Conservation (phyloP, 1,140 invertebrate species). For the Euglossa dilemma region DNA sequence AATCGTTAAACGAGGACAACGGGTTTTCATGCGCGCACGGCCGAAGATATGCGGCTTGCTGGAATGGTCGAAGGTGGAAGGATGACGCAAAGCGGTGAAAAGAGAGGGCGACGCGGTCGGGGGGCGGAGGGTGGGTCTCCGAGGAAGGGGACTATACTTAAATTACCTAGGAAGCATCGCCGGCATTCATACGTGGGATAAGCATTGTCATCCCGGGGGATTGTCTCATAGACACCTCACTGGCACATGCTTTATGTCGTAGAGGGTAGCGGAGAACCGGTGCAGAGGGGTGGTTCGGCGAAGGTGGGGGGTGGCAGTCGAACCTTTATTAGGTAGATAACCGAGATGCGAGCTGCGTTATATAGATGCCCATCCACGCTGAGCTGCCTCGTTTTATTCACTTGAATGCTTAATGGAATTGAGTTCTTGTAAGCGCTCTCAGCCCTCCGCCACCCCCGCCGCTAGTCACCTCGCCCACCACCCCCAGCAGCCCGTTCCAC, state of each 20-base stretch:
- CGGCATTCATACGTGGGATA: slow-evolving; percentile 73
- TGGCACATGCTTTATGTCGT: slow-evolving; percentile 72
- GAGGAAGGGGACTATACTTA: slow-evolving; percentile 59
- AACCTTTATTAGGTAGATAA: slow-evolving; percentile 80
- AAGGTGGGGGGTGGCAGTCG: slow-evolving; percentile 57
- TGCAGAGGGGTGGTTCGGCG: slow-evolving; percentile 11
- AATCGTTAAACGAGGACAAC: slow-evolving; percentile 57
- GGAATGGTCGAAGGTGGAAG: slow-evolving; percentile 26
- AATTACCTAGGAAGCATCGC: slow-evolving; percentile 74
- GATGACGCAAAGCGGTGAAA: slow-evolving; percentile 37
- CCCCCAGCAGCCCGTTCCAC: slow-evolving; percentile 13
- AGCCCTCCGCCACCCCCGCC: slow-evolving; percentile 37
- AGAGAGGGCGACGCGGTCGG: slow-evolving; percentile 20
- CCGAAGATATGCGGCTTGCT: slow-evolving; percentile 22
- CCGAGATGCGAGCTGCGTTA: slow-evolving; percentile 75
- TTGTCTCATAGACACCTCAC: slow-evolving; percentile 77
- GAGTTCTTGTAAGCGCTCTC: slow-evolving; percentile 76
- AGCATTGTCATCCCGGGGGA: slow-evolving; percentile 77
- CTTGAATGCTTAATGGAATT: slow-evolving; percentile 80
- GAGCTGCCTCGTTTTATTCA: slow-evolving; percentile 78
- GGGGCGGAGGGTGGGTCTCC: background rate
- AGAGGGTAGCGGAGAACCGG: slow-evolving; percentile 27
- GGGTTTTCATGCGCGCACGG: slow-evolving; percentile 56
- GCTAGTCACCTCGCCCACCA: slow-evolving; percentile 27
- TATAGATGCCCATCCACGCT: slow-evolving; percentile 74